These are phyloP conservation scores for Drosophila quadrilineata DNA, from an alignment of 1,140 invertebrate genomes.

Conservation along the genomic window DNA sequence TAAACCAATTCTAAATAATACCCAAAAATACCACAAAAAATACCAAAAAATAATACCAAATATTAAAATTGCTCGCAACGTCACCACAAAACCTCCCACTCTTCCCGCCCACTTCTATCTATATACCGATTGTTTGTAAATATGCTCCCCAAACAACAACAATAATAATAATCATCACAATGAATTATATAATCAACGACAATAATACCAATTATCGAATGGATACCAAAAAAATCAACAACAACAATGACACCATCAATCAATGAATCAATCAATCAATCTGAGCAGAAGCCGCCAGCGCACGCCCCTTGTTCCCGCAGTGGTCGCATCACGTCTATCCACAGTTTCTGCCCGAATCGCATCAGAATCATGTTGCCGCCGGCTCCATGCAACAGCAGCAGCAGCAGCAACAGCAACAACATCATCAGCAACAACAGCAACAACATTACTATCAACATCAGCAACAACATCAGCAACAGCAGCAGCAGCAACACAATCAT, in stretches of 20 bases:
- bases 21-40: conserved; percentile 16
- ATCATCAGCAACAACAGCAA: conserved; percentile 59
- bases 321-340: conserved; percentile 96
- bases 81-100: conserved; percentile 6
- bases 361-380: conserved; percentile 86
- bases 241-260: conserved; percentile 19
- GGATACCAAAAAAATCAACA: conserved; percentile 1
- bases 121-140: conserved; percentile 8
- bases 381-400: conserved; percentile 83
- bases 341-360: conserved; percentile 93
- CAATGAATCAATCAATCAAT: conserved; percentile 6
- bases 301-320: conserved; percentile 92
- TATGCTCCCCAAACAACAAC: too few species aligned
- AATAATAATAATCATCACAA: neutral
- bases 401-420: conserved; percentile 66
- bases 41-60: conserved; percentile 18
- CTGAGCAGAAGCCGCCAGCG: conserved; percentile 67
- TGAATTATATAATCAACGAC: neutral
- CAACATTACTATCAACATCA: conserved; percentile 54
- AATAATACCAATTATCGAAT: neutral
- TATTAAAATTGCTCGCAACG: conserved; percentile 44
- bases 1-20: conserved; percentile 17
- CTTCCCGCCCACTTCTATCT: neutral
- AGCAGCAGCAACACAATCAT: conserved; percentile 54
- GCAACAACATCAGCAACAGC: conserved; percentile 55